Evolutionary conservation across 2,888 invertebrate species (phyloP).

Genomic region (Sesia apiformis): DNA sequence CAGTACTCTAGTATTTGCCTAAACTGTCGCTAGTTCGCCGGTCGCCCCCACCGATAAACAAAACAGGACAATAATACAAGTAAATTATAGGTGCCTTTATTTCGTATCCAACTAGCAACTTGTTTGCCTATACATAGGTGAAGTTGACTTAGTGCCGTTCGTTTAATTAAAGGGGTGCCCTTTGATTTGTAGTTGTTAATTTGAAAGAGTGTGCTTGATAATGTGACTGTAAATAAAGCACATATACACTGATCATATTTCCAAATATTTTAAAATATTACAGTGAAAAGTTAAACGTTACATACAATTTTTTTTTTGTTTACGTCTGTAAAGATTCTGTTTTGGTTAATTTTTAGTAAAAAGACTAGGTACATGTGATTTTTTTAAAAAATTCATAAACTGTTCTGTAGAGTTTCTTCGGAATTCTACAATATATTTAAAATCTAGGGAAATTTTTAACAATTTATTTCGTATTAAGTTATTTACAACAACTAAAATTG

Average conservation of each 20-base stretch:
- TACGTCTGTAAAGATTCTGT: no score
- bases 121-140: slow-evolving; percentile 41
- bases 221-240: slow-evolving; percentile 30
- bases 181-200: slow-evolving; percentile 57
- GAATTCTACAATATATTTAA: no score
- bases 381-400: no score
- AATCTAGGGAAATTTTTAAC: no score
- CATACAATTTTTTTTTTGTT: no score
- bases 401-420: no score
- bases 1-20: neutral
- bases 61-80: slow-evolving; percentile 34
- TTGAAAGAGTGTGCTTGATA: slow-evolving; percentile 27
- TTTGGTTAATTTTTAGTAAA: no score
- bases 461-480: no score
- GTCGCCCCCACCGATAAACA: slow-evolving; percentile 28
- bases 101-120: slow-evolving; percentile 26
- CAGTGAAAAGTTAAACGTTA: no score
- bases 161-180: slow-evolving; percentile 65
- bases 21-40: slow-evolving; percentile 11
- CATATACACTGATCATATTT: slow-evolving; percentile 11
- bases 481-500: no score
- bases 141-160: slow-evolving; percentile 58
- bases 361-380: no score
- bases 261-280: neutral
- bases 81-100: slow-evolving; percentile 51